Evolutionary conservation across 2,888 invertebrate genomes (phyloP).

Genomic region (Nesidiocoris tenuis): DNA sequence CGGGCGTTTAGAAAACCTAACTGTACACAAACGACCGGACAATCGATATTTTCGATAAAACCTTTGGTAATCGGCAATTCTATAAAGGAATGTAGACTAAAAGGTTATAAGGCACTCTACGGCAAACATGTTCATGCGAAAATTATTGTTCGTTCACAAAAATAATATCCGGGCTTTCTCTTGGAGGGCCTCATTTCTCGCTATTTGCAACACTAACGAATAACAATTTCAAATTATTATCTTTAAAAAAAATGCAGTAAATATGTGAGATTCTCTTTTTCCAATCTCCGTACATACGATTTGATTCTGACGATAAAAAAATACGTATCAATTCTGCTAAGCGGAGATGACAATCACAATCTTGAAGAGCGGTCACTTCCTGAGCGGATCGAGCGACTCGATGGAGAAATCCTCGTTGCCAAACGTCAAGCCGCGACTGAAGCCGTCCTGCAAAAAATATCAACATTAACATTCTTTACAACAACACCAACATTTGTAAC

Average conservation of each 20-base stretch:
- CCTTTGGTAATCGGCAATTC: background rate
- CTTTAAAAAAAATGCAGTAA: background rate
- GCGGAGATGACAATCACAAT: background rate
- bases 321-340: background rate
- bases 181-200: background rate
- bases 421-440: slow-evolving; percentile 81
- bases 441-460: slow-evolving; percentile 72
- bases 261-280: background rate
- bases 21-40: background rate
- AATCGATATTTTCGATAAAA: background rate
- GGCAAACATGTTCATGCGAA: background rate
- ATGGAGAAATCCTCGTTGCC: slow-evolving; percentile 92
- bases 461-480: no score
- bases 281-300: background rate
- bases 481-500: no score
- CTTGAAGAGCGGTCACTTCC: slow-evolving; percentile 59
- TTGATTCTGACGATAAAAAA: background rate
- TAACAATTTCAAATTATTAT: background rate
- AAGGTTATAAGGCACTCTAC: background rate
- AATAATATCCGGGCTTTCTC: background rate
- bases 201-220: background rate
- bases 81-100: background rate
- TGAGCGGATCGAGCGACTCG: slow-evolving; percentile 89
- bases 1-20: background rate
- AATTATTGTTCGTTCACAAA: background rate